Percentiles rank a stretch among this genome's conserved stretches.
Conservation (phyloP, 1,140 invertebrate species). For the Gryllus bimaculatus region DNA sequence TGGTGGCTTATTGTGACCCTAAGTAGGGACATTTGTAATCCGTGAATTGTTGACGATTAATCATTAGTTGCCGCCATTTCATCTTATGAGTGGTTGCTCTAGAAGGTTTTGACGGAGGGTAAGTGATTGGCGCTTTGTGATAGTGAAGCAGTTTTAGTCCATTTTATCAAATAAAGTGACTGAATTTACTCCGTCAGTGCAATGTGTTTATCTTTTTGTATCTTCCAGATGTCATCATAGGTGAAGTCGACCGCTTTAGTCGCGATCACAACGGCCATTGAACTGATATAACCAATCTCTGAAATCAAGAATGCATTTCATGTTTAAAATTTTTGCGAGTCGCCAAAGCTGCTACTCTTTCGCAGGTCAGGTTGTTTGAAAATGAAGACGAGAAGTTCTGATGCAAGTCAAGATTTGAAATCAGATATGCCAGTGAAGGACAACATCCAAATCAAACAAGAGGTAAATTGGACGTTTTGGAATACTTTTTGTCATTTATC, state of each 20-base stretch:
- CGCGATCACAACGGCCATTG: slow-evolving; percentile 17
- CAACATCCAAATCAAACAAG: not conserved
- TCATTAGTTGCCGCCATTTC: slow-evolving; percentile 13
- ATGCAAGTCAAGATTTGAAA: slow-evolving; percentile 18
- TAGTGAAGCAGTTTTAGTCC: not conserved
- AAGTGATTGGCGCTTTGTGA: not conserved
- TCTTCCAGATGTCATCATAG: no score
- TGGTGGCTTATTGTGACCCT: not conserved
- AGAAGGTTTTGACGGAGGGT: not conserved
- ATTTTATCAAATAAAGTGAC: not conserved
- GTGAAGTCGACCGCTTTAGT: not conserved
- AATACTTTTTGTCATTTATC: not conserved
- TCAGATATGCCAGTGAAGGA: slow-evolving; percentile 20
- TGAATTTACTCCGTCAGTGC: not conserved
- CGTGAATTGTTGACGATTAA: not conserved
- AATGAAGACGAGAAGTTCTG: slow-evolving; percentile 22
- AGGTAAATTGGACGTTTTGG: not conserved
- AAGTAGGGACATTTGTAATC: not conserved
- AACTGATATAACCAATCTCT: slow-evolving; percentile 7
- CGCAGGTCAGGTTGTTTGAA: slow-evolving; percentile 14
- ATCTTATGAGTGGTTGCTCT: not conserved
- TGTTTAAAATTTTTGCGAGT: slow-evolving; percentile 8
- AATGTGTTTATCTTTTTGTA: not conserved
- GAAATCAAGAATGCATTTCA: slow-evolving; percentile 17
- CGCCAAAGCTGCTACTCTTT: slow-evolving; percentile 11